These are phyloP conservation scores for Oreochromis spilurus DNA, from an alignment of 2,113 vertebrate genomes.

Conservation along the genomic window DNA sequence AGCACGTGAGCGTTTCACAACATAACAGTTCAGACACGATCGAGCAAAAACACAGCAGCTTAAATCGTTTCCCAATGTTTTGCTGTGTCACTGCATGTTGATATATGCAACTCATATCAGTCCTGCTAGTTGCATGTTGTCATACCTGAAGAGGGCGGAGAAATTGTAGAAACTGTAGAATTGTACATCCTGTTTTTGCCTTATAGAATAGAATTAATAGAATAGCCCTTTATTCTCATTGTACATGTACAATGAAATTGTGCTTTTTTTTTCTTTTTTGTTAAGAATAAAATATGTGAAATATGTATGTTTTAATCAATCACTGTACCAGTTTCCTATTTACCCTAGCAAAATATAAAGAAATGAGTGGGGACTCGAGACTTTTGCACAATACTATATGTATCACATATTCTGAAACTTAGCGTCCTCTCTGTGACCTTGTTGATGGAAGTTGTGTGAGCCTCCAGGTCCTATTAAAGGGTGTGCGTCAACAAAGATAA, in stretches of 20 bases:
- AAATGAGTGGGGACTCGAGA: not conserved
- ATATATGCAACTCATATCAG: not conserved
- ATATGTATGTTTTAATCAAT: not conserved
- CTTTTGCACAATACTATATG: slow-evolving; percentile 3
- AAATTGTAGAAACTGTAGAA: not conserved
- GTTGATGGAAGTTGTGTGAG: slow-evolving; percentile 70
- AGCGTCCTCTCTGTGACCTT: slow-evolving; percentile 61
- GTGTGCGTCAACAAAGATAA: not conserved
- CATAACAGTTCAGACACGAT: not conserved
- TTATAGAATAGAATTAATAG: not conserved
- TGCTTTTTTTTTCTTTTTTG: not conserved
- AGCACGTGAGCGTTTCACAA: not conserved
- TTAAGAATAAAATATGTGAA: not conserved
- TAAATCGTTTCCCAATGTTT: not conserved
- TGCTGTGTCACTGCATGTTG: not conserved
- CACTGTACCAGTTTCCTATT: not conserved
- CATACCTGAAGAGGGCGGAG: not conserved
- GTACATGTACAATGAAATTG: not conserved
- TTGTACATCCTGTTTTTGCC: not conserved
- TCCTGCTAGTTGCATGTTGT: not conserved
- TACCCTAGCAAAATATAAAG: not conserved
- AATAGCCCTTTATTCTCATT: not conserved
- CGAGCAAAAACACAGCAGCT: not conserved
- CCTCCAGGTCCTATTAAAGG: slow-evolving; percentile 47
- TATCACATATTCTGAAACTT: slow-evolving; percentile 67